Evolutionary conservation across 2,888 invertebrate genomes (phyloP).

Genomic region (Cerastis rubricosa): DNA sequence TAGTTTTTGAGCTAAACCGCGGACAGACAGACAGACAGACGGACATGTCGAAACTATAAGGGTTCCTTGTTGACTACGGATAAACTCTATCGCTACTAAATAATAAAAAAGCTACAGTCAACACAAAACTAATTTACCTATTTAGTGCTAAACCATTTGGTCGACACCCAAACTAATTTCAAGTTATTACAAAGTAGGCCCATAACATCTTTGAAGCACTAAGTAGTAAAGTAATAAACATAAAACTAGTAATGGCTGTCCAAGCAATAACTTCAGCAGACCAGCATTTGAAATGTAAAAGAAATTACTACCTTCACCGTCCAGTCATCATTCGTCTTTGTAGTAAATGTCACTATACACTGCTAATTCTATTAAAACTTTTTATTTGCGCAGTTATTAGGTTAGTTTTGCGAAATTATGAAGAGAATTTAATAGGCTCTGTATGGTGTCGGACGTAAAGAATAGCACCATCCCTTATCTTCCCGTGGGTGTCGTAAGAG

Average conservation of each 20-base stretch:
- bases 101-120: not conserved
- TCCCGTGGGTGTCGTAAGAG: too few relatives aligned
- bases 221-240: slow-evolving; percentile 36
- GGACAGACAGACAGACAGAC: too few relatives aligned
- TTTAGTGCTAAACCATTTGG: not conserved
- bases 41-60: too few relatives aligned
- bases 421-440: not conserved
- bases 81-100: not conserved
- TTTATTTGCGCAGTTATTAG: slow-evolving; percentile 1
- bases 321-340: slow-evolving; percentile 35
- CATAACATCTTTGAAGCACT: slow-evolving; percentile 4
- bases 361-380: slow-evolving; percentile 6
- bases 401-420: not conserved
- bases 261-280: slow-evolving; percentile 49
- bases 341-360: slow-evolving; percentile 47
- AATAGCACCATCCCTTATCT: too few relatives aligned
- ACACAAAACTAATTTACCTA: not conserved
- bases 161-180: slow-evolving; percentile 1
- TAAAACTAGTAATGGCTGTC: slow-evolving; percentile 47
- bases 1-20: too few relatives aligned
- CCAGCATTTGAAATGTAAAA: slow-evolving; percentile 52
- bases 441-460: too few relatives aligned
- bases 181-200: slow-evolving; percentile 35
- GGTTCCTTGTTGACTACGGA: too few relatives aligned
- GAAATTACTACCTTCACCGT: slow-evolving; percentile 32